These are phyloP conservation scores for Semaprochilodus insignis DNA, from an alignment of 2,797 vertebrate species.

Conservation along the genomic window DNA sequence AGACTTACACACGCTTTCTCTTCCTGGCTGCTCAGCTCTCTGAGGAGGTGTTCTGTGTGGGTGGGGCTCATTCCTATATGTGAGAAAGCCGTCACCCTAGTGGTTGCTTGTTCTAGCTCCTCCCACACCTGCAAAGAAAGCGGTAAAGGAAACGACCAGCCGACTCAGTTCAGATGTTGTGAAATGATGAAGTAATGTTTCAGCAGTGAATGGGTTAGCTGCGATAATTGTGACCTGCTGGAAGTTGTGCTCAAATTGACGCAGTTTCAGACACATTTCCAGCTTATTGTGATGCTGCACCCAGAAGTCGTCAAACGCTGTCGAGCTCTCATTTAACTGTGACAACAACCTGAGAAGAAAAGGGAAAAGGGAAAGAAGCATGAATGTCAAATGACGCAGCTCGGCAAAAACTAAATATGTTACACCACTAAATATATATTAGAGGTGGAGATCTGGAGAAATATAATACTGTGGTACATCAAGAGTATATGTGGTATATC, in stretches of 20 bases:
- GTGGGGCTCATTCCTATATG: slow-evolving; percentile 90
- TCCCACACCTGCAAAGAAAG: slow-evolving; percentile 81
- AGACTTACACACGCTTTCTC: slow-evolving; percentile 85
- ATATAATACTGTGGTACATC: too few species aligned
- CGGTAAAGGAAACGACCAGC: not conserved
- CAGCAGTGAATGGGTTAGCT: not conserved
- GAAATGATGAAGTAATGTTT: too few species aligned
- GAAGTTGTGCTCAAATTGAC: slow-evolving; percentile 92
- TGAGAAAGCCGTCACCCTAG: slow-evolving; percentile 82
- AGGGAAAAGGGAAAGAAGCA: not conserved
- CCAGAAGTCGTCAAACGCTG: slow-evolving; percentile 97
- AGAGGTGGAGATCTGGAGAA: too few species aligned
- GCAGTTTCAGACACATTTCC: slow-evolving; percentile 88
- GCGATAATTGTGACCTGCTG: slow-evolving; percentile 83
- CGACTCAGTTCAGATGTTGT: too few species aligned
- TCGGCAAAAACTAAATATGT: too few species aligned
- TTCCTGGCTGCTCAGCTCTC: slow-evolving; percentile 85
- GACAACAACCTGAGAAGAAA: not conserved
- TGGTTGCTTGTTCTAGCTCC: slow-evolving; percentile 81
- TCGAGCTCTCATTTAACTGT: slow-evolving; percentile 83
- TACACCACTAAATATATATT: too few species aligned
- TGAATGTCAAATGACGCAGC: not conserved
- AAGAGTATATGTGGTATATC: too few species aligned
- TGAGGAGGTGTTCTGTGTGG: slow-evolving; percentile 88
- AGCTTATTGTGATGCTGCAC: slow-evolving; percentile 92